Evolutionary conservation across 2,888 invertebrate species (phyloP), one percentile per base, ranked within the genome.

Genomic region (Tachina lurida): DNA sequence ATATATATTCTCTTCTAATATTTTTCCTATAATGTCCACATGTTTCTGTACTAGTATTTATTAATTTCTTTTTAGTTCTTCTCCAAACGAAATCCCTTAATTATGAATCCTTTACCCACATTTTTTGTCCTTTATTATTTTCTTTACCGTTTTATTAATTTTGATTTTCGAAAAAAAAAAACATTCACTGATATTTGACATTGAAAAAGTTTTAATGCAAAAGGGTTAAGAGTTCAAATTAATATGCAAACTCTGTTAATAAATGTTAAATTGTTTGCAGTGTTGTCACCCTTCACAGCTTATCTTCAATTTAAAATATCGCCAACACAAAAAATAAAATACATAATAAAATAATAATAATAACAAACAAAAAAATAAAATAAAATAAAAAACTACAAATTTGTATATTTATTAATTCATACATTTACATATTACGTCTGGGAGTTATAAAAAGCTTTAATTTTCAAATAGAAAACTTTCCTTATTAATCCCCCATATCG

Each of bases 21-120:
- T 60, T 52, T 39, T 43, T 67, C 22, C 41, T 74, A 39, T 8
- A 65, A 80, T 54, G 60, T 41, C 58, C 31, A 17, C 49, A 22
- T 63, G 56, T 1, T 56, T 70, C 75, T 71, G 54, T 86, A 76
- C 84, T 74, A 73, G 82, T 60, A 63, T 84, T 85, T 80, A 8
- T 78, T 76, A 60, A 73, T 39, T 76, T 60, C 8, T 88, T 82
- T 79, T 87, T 4, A 60, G 77, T 87, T 84, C 86, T 68, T 68
- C 75, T 82, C 80, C 47, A 47, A 68, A 71, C 58, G 49, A 49
- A 81, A 43, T 49, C 77, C 70, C 39, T 43, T 43, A 52, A 78
- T 62, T 54, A 31, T 71, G 54, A 39, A 62, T 84, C 80, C 85
- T 31, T 54, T n/a, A 62, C 49, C 31, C 63, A 63, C 45, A 43